Conservation (phyloP, 2,113 vertebrate species). For the Montifringilla adamsi region DNA sequence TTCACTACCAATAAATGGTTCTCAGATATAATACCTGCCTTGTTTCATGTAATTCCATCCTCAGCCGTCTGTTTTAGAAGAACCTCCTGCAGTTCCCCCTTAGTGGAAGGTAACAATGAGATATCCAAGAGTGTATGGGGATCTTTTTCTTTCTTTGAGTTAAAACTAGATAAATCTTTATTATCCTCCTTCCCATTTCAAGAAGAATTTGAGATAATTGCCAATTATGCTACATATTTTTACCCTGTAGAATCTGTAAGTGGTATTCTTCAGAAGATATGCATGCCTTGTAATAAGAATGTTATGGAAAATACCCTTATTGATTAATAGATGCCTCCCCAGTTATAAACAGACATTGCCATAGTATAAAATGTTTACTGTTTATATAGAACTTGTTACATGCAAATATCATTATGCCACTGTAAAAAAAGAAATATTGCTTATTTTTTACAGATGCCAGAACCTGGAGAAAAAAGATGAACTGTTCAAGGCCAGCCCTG, state of each 20-base stretch:
- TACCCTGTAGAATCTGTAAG: neutral
- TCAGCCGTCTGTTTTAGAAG: neutral
- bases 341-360: neutral
- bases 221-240: neutral
- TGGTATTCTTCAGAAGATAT: neutral
- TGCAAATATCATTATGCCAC: neutral
- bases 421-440: neutral
- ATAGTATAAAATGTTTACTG: neutral
- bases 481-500: neutral
- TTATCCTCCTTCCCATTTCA: neutral
- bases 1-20: neutral
- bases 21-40: neutral
- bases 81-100: neutral
- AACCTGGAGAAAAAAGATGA: neutral
- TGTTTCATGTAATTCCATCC: neutral
- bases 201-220: neutral
- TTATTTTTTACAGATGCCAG: neutral
- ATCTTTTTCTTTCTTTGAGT: neutral
- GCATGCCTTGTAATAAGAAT: neutral
- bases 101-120: fast-evolving
- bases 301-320: neutral
- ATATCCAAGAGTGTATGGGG: neutral
- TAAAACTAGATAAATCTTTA: neutral
- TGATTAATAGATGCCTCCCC: neutral
- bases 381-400: neutral